phyloP scores from a whole-genome alignment of 2,888 invertebrate genomes.

The Deilephila porcellus region DNA sequence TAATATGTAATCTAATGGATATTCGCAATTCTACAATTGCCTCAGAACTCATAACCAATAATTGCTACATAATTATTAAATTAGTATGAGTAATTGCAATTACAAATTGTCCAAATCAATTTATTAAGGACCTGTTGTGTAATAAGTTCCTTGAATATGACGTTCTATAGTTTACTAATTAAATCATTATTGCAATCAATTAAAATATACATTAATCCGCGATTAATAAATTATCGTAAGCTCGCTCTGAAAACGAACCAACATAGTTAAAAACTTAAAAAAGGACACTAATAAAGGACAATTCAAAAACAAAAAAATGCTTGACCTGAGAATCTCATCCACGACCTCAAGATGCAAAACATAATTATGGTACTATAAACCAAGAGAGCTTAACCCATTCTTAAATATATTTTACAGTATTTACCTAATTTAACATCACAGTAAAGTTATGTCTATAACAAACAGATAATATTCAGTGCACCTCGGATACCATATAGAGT shows the following conservation, averaged over 20 bases:
- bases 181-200: background rate
- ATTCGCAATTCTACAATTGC: slow-evolving; percentile 13
- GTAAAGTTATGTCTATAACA: slow-evolving; percentile 55
- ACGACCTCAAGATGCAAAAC: too few relatives aligned
- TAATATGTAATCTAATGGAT: background rate
- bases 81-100: slow-evolving; percentile 9
- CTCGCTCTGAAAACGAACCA: too few relatives aligned
- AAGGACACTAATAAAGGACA: too few relatives aligned
- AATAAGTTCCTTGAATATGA: slow-evolving; percentile 2
- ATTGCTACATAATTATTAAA: slow-evolving; percentile 15
- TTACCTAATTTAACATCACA: slow-evolving; percentile 50
- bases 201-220: background rate
- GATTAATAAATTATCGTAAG: too few relatives aligned
- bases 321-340: too few relatives aligned
- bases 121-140: slow-evolving; percentile 10
- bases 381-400: too few relatives aligned
- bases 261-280: too few relatives aligned
- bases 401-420: too few relatives aligned
- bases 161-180: background rate
- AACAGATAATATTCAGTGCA: slow-evolving; percentile 54
- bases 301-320: too few relatives aligned
- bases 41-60: slow-evolving; percentile 13
- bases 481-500: slow-evolving; percentile 38
- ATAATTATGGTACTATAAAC: too few relatives aligned
- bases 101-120: slow-evolving; percentile 23